These are phyloP conservation scores for Ostrea edulis DNA, from an alignment of 1,140 invertebrate species.

Conservation along the genomic window DNA sequence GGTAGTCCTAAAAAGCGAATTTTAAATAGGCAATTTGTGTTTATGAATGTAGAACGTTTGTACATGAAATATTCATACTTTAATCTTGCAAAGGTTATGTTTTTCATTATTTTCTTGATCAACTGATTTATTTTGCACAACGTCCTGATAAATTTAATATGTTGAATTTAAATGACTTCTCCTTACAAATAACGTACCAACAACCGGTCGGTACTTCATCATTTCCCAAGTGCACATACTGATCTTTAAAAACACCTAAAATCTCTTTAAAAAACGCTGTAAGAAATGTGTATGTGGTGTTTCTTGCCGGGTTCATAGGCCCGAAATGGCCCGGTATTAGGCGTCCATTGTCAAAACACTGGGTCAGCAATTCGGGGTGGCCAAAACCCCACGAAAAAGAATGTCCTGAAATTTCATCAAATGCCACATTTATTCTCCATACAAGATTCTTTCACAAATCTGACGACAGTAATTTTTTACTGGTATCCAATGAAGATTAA, in stretches of 20 bases:
- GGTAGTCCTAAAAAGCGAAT: neutral
- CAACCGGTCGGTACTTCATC: slow-evolving; percentile 93
- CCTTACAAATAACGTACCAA: slow-evolving; percentile 83
- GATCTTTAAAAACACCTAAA: slow-evolving; percentile 72
- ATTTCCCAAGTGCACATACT: slow-evolving; percentile 84
- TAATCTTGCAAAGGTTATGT: too few relatives aligned
- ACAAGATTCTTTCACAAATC: neutral
- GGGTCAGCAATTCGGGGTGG: slow-evolving; percentile 85
- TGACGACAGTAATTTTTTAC: too few relatives aligned
- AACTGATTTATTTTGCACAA: neutral
- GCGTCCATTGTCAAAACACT: slow-evolving; percentile 80
- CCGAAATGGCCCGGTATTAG: slow-evolving; percentile 55
- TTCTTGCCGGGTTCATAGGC: slow-evolving; percentile 70
- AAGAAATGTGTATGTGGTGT: slow-evolving; percentile 72
- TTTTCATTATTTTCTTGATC: too few relatives aligned
- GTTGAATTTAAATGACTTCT: too few relatives aligned
- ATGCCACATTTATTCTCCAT: neutral
- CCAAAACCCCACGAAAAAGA: slow-evolving; percentile 89
- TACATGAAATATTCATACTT: neutral
- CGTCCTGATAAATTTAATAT: too few relatives aligned
- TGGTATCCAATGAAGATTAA: too few relatives aligned
- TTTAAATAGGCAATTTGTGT: neutral
- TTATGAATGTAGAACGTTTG: neutral
- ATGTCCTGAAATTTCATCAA: slow-evolving; percentile 83
- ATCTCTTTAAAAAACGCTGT: slow-evolving; percentile 71